Conservation (phyloP, 2,113 vertebrate species). For the Laticauda colubrina region DNA sequence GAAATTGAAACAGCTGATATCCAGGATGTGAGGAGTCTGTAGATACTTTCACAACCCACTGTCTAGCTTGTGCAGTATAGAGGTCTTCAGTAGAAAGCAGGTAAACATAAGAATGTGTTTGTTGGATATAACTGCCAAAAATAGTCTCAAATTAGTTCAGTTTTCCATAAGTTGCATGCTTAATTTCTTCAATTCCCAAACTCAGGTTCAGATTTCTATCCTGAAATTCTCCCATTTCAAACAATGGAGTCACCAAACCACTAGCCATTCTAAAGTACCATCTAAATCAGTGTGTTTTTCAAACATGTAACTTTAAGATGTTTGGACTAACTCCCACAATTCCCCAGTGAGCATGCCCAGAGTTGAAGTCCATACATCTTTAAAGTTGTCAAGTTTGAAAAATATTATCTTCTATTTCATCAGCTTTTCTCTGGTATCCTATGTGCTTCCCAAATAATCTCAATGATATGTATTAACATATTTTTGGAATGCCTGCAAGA, state of each 20-base stretch:
- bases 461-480: neutral
- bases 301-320: neutral
- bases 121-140: neutral
- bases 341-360: neutral
- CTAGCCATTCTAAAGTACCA: neutral
- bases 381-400: neutral
- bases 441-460: neutral
- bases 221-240: neutral
- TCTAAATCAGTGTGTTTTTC: neutral
- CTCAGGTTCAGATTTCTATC: neutral
- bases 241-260: neutral
- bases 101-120: conserved; percentile 1
- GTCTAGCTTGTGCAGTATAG: too few relatives aligned
- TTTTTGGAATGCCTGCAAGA: neutral
- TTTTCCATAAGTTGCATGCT: neutral
- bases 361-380: neutral
- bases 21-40: too few relatives aligned
- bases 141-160: neutral
- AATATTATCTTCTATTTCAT: neutral
- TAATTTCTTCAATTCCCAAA: neutral
- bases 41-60: too few relatives aligned
- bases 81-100: too few relatives aligned
- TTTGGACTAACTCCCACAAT: neutral
- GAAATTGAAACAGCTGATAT: too few relatives aligned
- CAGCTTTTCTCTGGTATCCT: neutral